Base-by-base conservation (phyloP, 2,888 invertebrate species). In the Eupithecia centaureata region DNA sequence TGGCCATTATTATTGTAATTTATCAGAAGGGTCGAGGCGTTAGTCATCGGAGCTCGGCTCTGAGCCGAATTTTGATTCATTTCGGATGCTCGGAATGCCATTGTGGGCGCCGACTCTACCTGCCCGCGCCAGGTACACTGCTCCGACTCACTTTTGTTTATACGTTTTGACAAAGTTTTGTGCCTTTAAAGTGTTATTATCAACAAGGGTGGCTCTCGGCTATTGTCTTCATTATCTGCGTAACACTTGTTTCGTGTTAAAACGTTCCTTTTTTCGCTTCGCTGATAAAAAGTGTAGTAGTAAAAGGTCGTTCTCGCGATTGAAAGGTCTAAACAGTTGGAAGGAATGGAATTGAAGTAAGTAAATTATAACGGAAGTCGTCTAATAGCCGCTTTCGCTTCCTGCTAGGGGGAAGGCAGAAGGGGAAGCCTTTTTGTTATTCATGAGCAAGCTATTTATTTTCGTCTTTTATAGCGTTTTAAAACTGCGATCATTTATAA, bases 31-130 rank as follows among this genome's bases (percentile, higher is more conserved):
- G 82, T 79, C 75, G 79, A 73, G 77, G 79, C 79, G 83, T 87
- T 84, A 85, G 83, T 87, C 85, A 86, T 83, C 83, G 82, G 73
- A 75, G 76, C 77, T 73, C 62, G 74, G 76, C 73, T 77, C 64
- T 83, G 85, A 82, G 80, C 76, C 85, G 88, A 89, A 86, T 90
- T 91, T 91, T 89, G 91, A 92, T 91, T 92, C 89, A 92, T 91
- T 90, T 90, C 86, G 87, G 85, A 88, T 90, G 89, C 77, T 80
- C 85, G 91, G 92, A 91, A 92, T 92, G 91, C 90, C 87, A 92
- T 92, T 92, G 91, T 91, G 79, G 80, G 77, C 80, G 86, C 85
- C 86, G 87, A 78, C 79, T 77, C 82, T 92, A 91, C 92, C 91
- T 92, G 91, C 78, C 80, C 78, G 77, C 76, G 79, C 70, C 73